phyloP scores from a whole-genome alignment of 2,797 vertebrate genomes.

The Sebastes matsubarae region DNA sequence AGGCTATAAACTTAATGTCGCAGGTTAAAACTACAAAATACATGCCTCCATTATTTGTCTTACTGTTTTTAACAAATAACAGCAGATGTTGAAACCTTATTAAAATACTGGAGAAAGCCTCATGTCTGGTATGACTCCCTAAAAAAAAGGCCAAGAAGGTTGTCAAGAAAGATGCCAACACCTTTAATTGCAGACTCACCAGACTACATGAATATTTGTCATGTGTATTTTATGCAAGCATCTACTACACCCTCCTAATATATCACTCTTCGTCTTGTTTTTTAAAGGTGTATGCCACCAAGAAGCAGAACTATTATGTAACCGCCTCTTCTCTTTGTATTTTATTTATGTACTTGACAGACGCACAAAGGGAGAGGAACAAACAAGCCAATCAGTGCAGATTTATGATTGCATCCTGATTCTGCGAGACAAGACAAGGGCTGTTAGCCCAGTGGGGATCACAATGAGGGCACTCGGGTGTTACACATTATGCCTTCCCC shows the following conservation, averaged over 20 bases:
- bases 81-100: not conserved
- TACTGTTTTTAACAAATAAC: not conserved
- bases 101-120: not conserved
- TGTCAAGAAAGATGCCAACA: not conserved
- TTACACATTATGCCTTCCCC: constrained; percentile 36
- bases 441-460: constrained; percentile 44
- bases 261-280: not conserved
- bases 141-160: not conserved
- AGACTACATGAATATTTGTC: not conserved
- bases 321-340: not conserved
- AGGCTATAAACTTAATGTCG: not conserved
- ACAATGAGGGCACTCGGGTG: constrained; percentile 47
- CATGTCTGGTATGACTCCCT: not conserved
- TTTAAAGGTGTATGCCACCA: not conserved
- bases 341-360: not conserved
- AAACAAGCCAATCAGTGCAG: constrained; percentile 36
- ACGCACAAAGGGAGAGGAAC: not conserved
- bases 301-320: not conserved
- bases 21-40: not conserved
- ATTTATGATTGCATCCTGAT: constrained; percentile 37
- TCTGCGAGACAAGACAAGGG: constrained; percentile 6
- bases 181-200: not conserved
- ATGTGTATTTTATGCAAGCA: not conserved
- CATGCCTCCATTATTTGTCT: not conserved
- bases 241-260: not conserved